Evolutionary conservation across 23 tunicate genomes (phyloP).

Genomic region (Trididemnum clinides): DNA sequence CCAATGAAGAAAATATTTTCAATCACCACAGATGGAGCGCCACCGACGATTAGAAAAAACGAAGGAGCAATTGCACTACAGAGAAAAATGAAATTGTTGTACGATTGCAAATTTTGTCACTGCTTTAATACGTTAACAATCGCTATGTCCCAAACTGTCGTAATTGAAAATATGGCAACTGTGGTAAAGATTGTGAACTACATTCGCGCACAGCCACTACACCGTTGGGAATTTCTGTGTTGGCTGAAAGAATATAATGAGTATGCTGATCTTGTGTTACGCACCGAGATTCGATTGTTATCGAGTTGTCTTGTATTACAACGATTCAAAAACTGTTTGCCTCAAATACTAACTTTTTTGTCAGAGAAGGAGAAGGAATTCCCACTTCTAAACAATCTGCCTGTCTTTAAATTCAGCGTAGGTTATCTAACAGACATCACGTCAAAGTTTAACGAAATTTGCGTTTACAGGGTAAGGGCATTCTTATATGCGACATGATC

Average conservation of each 20-base stretch:
- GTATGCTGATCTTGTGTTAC: neutral
- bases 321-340: neutral
- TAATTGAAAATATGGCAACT: constrained; percentile 9
- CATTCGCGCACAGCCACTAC: no score
- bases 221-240: no score
- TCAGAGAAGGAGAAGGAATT: neutral
- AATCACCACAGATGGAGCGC: neutral
- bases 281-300: neutral
- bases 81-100: neutral
- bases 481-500: neutral
- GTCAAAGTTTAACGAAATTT: neutral
- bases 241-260: neutral
- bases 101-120: neutral
- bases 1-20: constrained; percentile 24
- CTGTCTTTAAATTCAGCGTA: neutral
- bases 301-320: neutral
- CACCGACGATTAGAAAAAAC: neutral
- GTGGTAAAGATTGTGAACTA: no score
- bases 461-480: neutral
- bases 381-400: neutral
- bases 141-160: neutral
- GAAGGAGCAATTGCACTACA: constrained; percentile 2
- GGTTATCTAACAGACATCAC: no score
- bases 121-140: neutral
- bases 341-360: neutral